A percentile compares a stretch with the other conserved stretches of the same genome.
These are phyloP conservation scores for Lithophane ornitopus DNA, from an alignment of 2,888 invertebrate genomes.

Conservation along the genomic window DNA sequence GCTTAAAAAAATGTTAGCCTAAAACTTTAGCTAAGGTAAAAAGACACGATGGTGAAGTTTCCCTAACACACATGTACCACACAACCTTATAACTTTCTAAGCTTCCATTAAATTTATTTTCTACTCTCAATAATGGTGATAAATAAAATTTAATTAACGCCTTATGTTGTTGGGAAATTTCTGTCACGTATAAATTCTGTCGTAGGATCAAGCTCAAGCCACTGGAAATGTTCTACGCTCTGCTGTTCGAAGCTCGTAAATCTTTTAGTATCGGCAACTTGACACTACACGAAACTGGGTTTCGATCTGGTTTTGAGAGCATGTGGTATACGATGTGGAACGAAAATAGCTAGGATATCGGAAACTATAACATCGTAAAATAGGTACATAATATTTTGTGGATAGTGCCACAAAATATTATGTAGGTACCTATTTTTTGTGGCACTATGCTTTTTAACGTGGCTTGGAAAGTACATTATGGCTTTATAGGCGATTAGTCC, in stretches of 20 bases:
- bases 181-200: conserved; percentile 61
- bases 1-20: too few relatives aligned
- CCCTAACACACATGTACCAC: too few relatives aligned
- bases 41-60: neutral
- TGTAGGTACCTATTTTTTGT: too few relatives aligned
- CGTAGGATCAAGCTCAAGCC: conserved; percentile 26
- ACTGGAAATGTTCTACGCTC: conserved; percentile 48
- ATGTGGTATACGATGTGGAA: conserved; percentile 16
- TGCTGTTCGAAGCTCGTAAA: conserved; percentile 60
- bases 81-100: neutral
- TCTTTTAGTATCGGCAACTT: conserved; percentile 51
- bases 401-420: too few relatives aligned
- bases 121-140: conserved; percentile 5
- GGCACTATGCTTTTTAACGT: too few relatives aligned
- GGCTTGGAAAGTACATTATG: too few relatives aligned
- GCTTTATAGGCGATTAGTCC: too few relatives aligned
- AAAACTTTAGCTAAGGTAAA: too few relatives aligned
- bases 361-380: neutral
- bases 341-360: conserved; percentile 32
- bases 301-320: conserved; percentile 23
- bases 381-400: too few relatives aligned
- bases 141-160: conserved; percentile 44
- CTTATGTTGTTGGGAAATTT: conserved; percentile 31
- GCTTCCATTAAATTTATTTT: conserved; percentile 28
- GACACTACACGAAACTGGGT: conserved; percentile 40